Percentiles rank a stretch among this genome's conserved stretches.
Conservation (phyloP, 2,888 invertebrate species). For the Graphium colonna region DNA sequence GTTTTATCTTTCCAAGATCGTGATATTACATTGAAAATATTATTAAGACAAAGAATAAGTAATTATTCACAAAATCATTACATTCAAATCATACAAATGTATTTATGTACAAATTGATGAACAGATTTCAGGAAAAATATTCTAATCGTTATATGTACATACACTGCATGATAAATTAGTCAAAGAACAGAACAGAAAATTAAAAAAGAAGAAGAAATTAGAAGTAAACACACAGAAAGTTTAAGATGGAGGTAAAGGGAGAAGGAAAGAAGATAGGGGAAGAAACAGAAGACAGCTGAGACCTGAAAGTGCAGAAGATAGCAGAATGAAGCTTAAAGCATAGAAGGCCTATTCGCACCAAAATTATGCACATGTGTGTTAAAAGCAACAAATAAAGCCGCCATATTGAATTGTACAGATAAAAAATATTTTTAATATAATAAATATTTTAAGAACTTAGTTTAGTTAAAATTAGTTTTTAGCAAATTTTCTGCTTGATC, state of each 20-base stretch:
- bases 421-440: background rate
- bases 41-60: background rate
- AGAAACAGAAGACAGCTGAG: conserved; percentile 29
- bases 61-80: background rate
- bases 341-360: background rate
- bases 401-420: background rate
- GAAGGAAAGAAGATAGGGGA: conserved; percentile 27
- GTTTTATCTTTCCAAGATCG: no score
- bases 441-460: background rate
- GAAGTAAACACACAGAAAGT: conserved; percentile 17
- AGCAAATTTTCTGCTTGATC: no score
- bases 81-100: no score
- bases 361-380: conserved; percentile 6
- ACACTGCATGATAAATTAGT: conserved; percentile 10
- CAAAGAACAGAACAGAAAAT: conserved; percentile 25
- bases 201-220: conserved; percentile 25
- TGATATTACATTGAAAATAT: no score
- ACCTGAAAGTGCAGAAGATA: conserved; percentile 33
- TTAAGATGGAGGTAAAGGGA: conserved; percentile 27
- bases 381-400: conserved; percentile 8
- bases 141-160: background rate
- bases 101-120: background rate
- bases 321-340: conserved; percentile 29
- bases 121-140: no score
- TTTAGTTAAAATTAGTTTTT: no score